Conservation (phyloP, 1,140 invertebrate genomes). For the Agrypnia vestita region DNA sequence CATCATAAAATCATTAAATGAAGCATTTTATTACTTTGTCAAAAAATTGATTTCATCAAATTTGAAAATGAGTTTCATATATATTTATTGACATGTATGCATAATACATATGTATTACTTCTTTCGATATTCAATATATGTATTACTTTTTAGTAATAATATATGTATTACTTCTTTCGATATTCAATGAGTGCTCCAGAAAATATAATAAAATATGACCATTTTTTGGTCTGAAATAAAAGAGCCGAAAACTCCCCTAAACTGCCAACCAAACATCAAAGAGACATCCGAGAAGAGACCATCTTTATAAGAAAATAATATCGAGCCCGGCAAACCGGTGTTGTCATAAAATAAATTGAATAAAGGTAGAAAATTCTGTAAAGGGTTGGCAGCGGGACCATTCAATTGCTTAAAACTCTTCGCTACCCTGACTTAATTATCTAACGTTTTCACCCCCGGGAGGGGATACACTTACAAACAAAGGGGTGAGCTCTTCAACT, state of each 20-base stretch:
- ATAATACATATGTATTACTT: too few relatives aligned
- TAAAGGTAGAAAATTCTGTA: conserved; percentile 20
- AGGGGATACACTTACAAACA: conserved; percentile 19
- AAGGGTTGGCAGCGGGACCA: conserved; percentile 27
- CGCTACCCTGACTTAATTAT: conserved; percentile 55
- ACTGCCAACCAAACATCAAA: conserved; percentile 32
- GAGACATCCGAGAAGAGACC: conserved; percentile 9
- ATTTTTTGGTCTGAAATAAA: too few relatives aligned
- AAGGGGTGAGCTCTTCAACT: conserved; percentile 24
- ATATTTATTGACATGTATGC: too few relatives aligned
- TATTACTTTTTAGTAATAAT: too few relatives aligned
- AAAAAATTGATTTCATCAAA: too few relatives aligned
- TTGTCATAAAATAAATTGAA: conserved; percentile 39
- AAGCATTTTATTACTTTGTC: too few relatives aligned
- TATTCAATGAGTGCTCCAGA: too few relatives aligned
- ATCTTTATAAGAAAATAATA: not conserved
- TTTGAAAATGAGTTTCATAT: too few relatives aligned
- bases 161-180: too few relatives aligned
- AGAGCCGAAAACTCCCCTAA: not conserved
- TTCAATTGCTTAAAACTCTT: conserved; percentile 55
- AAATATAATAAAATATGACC: too few relatives aligned
- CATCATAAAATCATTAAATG: too few relatives aligned
- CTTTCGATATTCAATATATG: too few relatives aligned
- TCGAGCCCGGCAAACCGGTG: not conserved
- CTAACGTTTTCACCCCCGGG: conserved; percentile 43